Percentiles rank a stretch among this genome's conserved stretches.
Evolutionary conservation across 2,113 vertebrate species (phyloP).

Genomic region (Ranitomeya variabilis): DNA sequence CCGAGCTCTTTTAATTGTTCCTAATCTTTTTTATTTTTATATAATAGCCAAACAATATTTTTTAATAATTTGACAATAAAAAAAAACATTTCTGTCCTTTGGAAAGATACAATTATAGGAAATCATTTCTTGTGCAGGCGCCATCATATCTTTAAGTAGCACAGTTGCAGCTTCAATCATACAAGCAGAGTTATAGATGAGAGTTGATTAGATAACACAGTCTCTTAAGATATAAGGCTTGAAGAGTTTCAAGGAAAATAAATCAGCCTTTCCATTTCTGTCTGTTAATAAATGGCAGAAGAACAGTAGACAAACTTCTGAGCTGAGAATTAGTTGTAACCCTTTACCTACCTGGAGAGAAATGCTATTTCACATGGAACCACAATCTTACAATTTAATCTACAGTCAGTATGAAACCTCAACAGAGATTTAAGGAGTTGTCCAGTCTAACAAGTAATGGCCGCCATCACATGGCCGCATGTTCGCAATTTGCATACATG

Average conservation of each 20-base stretch:
- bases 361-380: background rate
- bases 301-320: background rate
- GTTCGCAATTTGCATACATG: too few species aligned
- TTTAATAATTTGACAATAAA: background rate
- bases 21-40: background rate
- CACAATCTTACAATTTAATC: background rate
- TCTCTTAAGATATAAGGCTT: background rate
- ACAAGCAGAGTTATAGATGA: background rate
- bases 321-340: background rate
- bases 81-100: background rate
- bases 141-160: background rate
- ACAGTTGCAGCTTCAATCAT: background rate
- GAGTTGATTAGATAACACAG: background rate
- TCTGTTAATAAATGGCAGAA: background rate
- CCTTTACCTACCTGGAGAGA: background rate
- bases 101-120: too few species aligned
- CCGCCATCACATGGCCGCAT: too few species aligned
- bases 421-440: too few species aligned
- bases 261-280: background rate
- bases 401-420: background rate
- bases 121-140: background rate
- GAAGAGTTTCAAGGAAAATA: background rate
- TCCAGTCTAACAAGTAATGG: too few species aligned
- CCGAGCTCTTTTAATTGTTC: too few species aligned
- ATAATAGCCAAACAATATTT: background rate